A percentile compares a stretch with the other conserved stretches of the same genome.
These are phyloP conservation scores for Stegophylla sp. DNA, from an alignment of 2,888 invertebrate genomes.

Conservation along the genomic window DNA sequence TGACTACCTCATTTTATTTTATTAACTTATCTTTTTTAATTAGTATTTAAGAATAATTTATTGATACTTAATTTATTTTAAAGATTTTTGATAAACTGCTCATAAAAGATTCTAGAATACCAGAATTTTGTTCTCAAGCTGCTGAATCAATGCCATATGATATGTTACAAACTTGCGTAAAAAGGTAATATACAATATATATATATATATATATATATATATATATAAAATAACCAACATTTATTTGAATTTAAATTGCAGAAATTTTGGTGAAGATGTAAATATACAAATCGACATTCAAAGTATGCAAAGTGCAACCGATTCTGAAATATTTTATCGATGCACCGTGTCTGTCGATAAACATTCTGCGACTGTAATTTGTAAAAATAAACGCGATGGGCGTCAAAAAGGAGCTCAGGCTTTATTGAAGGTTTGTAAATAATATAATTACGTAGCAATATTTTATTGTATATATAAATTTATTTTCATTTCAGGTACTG, in stretches of 20 bases:
- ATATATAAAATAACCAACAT: background rate
- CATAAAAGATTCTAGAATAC: slow-evolving; percentile 91
- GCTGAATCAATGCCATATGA: slow-evolving; percentile 96
- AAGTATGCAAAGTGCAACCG: slow-evolving; percentile 83
- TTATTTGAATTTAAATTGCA: slow-evolving; percentile 27
- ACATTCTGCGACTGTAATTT: slow-evolving; percentile 85
- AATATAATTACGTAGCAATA: background rate
- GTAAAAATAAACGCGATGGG: slow-evolving; percentile 94
- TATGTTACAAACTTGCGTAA: slow-evolving; percentile 87
- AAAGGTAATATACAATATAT: slow-evolving; percentile 65
- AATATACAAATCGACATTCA: slow-evolving; percentile 86
- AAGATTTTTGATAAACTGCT: slow-evolving; percentile 77
- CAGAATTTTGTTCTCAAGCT: slow-evolving; percentile 92
- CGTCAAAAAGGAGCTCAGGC: slow-evolving; percentile 96
- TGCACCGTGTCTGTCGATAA: slow-evolving; percentile 94
- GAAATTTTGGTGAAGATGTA: slow-evolving; percentile 91
- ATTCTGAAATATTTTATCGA: slow-evolving; percentile 70
- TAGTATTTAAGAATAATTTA: too few relatives aligned
- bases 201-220: too few relatives aligned
- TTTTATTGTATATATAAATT: slow-evolving; percentile 21
- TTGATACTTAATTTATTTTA: background rate
- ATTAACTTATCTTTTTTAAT: too few relatives aligned
- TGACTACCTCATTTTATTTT: too few relatives aligned
- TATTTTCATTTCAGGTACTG: slow-evolving; percentile 71
- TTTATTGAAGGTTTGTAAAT: slow-evolving; percentile 72